Evolutionary conservation across 1,140 invertebrate species (phyloP).

Genomic region (Bicyclus anynana): DNA sequence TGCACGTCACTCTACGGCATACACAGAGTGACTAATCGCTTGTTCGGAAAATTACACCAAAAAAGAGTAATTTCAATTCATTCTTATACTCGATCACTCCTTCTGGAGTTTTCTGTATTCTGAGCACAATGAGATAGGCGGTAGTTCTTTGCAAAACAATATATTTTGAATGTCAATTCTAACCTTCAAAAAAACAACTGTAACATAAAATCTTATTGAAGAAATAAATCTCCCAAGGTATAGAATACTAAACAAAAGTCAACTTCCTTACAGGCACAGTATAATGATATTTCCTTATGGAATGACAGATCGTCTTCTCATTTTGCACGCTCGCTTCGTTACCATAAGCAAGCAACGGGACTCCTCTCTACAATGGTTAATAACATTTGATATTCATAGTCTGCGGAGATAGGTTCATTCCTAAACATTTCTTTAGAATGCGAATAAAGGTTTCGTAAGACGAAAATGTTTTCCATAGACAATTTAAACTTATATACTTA

Average conservation of each 20-base stretch:
- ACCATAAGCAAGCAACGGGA: slow-evolving; percentile 5
- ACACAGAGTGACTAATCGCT: no score
- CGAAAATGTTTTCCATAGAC: no score
- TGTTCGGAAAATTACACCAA: no score
- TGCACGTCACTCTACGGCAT: no score
- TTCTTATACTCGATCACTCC: no score
- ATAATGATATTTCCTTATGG: not conserved
- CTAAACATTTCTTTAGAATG: not conserved
- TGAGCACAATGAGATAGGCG: no score
- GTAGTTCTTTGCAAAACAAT: no score
- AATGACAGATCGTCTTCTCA: not conserved
- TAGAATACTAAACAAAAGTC: not conserved
- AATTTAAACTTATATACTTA: no score
- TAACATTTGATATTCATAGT: slow-evolving; percentile 8
- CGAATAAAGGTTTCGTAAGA: not conserved
- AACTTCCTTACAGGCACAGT: not conserved
- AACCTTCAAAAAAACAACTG: not conserved
- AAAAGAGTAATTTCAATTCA: no score
- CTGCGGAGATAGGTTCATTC: not conserved
- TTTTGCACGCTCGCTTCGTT: slow-evolving; percentile 4
- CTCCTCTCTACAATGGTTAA: slow-evolving; percentile 3
- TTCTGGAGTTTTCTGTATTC: no score
- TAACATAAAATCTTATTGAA: not conserved
- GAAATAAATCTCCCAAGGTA: not conserved
- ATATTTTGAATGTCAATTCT: not conserved